Percentiles rank a stretch among this genome's conserved stretches.
Evolutionary conservation across 2,888 invertebrate species (phyloP).

Genomic region (Eupeodes latifasciatus): DNA sequence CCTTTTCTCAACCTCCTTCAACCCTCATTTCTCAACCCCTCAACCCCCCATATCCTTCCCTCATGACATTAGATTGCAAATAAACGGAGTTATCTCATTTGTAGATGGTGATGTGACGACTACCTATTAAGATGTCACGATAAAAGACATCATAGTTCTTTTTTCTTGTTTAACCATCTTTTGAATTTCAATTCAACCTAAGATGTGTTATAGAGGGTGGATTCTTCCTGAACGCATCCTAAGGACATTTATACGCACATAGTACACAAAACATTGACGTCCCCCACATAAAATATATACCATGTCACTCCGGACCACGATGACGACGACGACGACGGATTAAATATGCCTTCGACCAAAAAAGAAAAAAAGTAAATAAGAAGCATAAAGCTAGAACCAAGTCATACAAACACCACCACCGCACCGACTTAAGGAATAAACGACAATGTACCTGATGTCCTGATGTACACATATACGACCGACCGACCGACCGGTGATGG

Average conservation of each 20-base stretch:
- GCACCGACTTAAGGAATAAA: slow-evolving; percentile 4
- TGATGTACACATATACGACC: not conserved
- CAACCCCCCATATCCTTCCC: not conserved
- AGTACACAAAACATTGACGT: slow-evolving; percentile 4
- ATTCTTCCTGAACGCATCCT: slow-evolving; percentile 55
- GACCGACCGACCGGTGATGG: no score
- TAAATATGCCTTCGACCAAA: slow-evolving; percentile 60
- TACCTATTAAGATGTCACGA: slow-evolving; percentile 73
- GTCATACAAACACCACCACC: slow-evolving; percentile 12
- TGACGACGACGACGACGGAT: slow-evolving; percentile 24
- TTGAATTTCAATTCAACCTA: slow-evolving; percentile 54
- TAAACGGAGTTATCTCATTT: slow-evolving; percentile 71
- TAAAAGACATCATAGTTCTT: slow-evolving; percentile 44
- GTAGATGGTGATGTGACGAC: slow-evolving; percentile 74
- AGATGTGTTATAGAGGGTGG: not conserved
- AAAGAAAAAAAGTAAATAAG: slow-evolving; percentile 62
- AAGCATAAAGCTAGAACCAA: slow-evolving; percentile 1
- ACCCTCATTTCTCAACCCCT: not conserved
- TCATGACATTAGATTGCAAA: slow-evolving; percentile 51
- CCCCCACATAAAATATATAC: slow-evolving; percentile 43
- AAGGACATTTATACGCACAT: slow-evolving; percentile 59
- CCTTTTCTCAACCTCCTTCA: not conserved
- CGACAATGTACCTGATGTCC: not conserved
- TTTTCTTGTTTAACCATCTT: slow-evolving; percentile 8
- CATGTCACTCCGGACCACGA: slow-evolving; percentile 58